A percentile compares a stretch with the other conserved stretches of the same genome.
phyloP scores from a whole-genome alignment of 2,113 vertebrate genomes.

The Callipepla californica region DNA sequence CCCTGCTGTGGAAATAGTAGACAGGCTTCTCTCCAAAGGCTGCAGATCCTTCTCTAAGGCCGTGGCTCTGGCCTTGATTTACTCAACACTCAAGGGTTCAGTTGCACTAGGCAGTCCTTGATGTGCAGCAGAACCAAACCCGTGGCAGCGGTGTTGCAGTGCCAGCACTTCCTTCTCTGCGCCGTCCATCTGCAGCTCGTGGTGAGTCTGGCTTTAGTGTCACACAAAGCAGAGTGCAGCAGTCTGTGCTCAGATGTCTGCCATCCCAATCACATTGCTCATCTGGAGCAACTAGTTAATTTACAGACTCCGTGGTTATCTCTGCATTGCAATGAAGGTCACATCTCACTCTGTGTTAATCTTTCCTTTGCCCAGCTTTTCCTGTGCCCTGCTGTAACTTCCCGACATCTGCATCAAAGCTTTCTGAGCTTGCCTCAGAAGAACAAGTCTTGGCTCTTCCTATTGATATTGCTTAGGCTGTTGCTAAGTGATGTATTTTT shows the following conservation, averaged over 20 bases:
- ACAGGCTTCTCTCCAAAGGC: not conserved
- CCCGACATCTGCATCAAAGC: not conserved
- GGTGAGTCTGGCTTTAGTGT: not conserved
- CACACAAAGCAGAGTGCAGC: not conserved
- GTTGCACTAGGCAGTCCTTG: not conserved
- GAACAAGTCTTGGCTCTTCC: not conserved
- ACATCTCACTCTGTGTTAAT: not conserved
- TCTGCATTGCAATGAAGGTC: not conserved
- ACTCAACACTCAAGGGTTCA: not conserved
- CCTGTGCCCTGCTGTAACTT: not conserved
- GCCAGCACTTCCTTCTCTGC: not conserved
- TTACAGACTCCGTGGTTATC: not conserved
- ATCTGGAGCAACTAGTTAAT: not conserved
- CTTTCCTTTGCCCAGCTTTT: not conserved
- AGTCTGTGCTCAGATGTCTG: not conserved
- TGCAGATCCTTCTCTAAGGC: not conserved
- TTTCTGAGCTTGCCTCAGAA: not conserved
- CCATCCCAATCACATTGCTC: not conserved
- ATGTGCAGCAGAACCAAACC: not conserved
- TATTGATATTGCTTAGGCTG: not conserved
- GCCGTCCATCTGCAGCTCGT: fast-evolving
- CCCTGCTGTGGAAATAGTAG: not conserved
- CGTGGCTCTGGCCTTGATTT: not conserved
- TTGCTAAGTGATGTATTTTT: not conserved
- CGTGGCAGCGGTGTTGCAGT: not conserved